Conservation (phyloP, 2,888 invertebrate genomes). For the Polyommatus iphigenia region DNA sequence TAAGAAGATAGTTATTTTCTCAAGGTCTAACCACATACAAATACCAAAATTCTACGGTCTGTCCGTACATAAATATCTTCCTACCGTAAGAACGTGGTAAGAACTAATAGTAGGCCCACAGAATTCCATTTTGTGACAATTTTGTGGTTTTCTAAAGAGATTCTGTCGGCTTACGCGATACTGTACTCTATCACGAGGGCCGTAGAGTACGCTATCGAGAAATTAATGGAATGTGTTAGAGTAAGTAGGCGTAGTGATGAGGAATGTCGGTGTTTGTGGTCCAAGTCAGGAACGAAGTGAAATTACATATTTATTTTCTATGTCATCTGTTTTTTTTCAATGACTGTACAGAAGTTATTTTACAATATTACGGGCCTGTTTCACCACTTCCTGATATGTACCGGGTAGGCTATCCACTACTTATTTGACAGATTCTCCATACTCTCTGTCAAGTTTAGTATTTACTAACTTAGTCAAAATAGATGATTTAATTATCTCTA, state of each 20-base stretch:
- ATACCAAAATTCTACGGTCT: background rate
- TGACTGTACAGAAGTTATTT: background rate
- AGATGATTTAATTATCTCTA: no score
- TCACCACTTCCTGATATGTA: no score
- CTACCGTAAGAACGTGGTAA: background rate
- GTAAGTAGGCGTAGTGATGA: conserved; percentile 13
- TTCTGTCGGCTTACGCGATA: background rate
- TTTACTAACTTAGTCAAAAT: no score
- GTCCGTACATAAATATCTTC: background rate
- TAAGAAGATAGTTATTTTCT: no score
- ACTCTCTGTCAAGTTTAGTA: no score
- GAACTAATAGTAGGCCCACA: conserved; percentile 6
- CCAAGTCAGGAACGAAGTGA: background rate
- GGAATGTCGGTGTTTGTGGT: background rate
- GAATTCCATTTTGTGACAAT: conserved; percentile 18
- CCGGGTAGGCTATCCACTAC: no score
- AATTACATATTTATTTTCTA: background rate
- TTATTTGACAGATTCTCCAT: no score
- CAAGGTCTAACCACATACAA: background rate
- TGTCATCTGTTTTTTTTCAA: background rate
- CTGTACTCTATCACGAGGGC: background rate
- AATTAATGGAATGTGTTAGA: background rate
- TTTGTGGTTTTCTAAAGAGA: conserved; percentile 6
- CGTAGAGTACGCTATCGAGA: background rate
- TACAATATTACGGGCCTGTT: no score